A percentile compares a stretch with the other conserved stretches of the same genome.
These are phyloP conservation scores for Pammene fasciana DNA, from an alignment of 2,888 invertebrate genomes.

Conservation along the genomic window DNA sequence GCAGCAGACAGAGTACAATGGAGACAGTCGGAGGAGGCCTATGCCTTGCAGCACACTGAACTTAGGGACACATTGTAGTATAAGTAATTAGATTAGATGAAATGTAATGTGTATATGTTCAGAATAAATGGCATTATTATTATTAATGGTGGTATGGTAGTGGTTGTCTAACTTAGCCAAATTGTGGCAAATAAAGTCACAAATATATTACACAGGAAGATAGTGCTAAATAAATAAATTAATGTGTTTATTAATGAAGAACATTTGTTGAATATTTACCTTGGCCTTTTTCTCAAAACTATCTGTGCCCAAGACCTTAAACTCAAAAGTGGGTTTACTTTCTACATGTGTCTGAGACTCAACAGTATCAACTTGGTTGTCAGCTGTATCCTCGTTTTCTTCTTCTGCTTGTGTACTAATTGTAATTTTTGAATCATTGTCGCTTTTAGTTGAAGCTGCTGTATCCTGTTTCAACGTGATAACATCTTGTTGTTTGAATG, in stretches of 20 bases:
- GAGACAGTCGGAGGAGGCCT: too few relatives aligned
- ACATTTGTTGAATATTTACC: conserved; percentile 55
- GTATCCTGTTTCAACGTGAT: conserved; percentile 53
- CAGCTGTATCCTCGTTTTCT: conserved; percentile 38
- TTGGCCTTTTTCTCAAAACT: conserved; percentile 83
- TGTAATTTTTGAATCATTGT: conserved; percentile 52
- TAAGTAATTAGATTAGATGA: too few relatives aligned
- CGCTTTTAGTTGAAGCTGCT: conserved; percentile 40
- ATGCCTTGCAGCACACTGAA: too few relatives aligned
- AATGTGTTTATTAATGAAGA: neutral
- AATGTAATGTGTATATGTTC: too few relatives aligned
- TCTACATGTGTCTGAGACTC: conserved; percentile 44
- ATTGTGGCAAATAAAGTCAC: too few relatives aligned
- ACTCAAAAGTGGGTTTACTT: conserved; percentile 65
- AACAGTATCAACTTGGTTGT: conserved; percentile 42
- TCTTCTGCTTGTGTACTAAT: conserved; percentile 43
- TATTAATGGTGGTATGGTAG: too few relatives aligned
- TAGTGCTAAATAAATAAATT: neutral
- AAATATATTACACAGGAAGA: neutral
- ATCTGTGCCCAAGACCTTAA: conserved; percentile 87
- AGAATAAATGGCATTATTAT: too few relatives aligned
- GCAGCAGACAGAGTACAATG: too few relatives aligned
- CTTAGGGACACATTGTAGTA: too few relatives aligned
- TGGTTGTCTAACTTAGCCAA: too few relatives aligned
- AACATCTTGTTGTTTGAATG: conserved; percentile 55